Evolutionary conservation across 2,888 invertebrate genomes (phyloP).

Genomic region (Eristalinus sepulchralis): DNA sequence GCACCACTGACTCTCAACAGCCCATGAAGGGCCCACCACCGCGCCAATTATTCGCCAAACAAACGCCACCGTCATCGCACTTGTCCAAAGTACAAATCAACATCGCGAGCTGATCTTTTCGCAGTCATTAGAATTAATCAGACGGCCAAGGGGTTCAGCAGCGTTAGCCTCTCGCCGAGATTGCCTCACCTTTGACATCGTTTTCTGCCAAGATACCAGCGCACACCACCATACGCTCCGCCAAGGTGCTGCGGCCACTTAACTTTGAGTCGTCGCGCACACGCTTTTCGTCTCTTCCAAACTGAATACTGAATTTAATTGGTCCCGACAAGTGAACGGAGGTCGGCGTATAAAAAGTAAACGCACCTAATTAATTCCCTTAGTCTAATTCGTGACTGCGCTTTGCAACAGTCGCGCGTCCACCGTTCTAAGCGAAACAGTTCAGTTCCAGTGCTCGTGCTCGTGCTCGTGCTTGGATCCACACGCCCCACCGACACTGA

Average conservation of each 20-base stretch:
- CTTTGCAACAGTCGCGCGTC: conserved; percentile 40
- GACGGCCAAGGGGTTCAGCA: not conserved
- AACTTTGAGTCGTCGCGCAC: not conserved
- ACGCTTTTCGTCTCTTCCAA: not conserved
- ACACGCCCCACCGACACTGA: not conserved
- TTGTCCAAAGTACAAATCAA: not conserved
- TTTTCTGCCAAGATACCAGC: conserved; percentile 6
- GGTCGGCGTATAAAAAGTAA: conserved; percentile 52
- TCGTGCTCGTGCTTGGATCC: not conserved
- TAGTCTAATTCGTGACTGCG: conserved; percentile 55
- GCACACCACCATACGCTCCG: not conserved
- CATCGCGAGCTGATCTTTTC: conserved; percentile 6
- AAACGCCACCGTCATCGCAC: not conserved
- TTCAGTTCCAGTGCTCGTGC: not conserved
- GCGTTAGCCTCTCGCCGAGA: conserved; percentile 19
- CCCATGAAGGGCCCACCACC: conserved; percentile 37
- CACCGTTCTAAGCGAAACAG: not conserved
- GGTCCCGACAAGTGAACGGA: not conserved
- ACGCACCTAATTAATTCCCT: conserved; percentile 62
- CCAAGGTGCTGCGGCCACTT: not conserved
- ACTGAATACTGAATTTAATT: conserved; percentile 15
- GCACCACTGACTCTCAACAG: conserved; percentile 34
- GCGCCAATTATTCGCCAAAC: not conserved
- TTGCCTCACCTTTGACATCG: conserved; percentile 30
- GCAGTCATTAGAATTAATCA: conserved; percentile 7